Conservation (phyloP, 2,797 vertebrate genomes). For the Phylloscopus collybita region DNA sequence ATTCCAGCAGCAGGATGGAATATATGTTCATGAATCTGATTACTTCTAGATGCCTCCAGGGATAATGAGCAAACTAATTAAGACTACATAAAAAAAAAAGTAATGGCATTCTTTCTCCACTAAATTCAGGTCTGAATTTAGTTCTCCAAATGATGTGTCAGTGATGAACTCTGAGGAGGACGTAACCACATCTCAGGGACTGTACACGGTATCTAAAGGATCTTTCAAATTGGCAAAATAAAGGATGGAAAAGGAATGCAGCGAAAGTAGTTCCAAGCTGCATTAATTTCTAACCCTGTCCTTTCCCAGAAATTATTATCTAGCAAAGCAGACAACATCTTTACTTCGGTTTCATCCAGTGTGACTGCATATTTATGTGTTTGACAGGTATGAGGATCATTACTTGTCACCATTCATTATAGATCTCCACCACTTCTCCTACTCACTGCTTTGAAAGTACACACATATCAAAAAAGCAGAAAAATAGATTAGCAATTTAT, state of each 20-base stretch:
- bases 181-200: neutral
- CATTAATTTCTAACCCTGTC: neutral
- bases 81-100: neutral
- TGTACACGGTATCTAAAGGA: neutral
- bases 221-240: neutral
- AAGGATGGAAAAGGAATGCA: neutral
- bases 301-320: neutral
- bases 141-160: neutral
- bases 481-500: slow-evolving; percentile 1
- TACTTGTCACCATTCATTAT: neutral
- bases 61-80: slow-evolving; percentile 4
- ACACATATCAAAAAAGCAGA: neutral
- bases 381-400: neutral
- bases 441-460: neutral
- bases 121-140: neutral
- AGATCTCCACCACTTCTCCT: neutral
- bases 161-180: neutral
- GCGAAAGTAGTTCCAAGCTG: neutral
- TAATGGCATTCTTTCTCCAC: neutral
- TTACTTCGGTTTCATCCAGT: neutral
- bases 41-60: neutral
- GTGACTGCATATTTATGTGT: neutral
- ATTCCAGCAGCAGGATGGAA: neutral
- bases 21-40: neutral
- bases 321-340: neutral